Evolutionary conservation across 2,888 invertebrate species (phyloP), one percentile per base, ranked within the genome.

Genomic region (Lasius fuliginosus): DNA sequence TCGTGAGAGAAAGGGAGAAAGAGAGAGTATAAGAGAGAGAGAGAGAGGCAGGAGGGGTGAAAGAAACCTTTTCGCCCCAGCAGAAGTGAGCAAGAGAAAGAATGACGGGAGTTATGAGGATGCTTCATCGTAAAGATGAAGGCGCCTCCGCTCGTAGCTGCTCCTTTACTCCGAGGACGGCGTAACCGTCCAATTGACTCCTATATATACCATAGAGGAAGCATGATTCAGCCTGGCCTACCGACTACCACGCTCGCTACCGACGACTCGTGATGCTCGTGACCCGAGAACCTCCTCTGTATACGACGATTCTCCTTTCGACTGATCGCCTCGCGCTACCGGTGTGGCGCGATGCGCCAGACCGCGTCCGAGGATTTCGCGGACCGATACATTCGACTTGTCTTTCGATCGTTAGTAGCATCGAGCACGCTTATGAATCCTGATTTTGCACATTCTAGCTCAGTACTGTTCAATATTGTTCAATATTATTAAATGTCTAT

Each of bases 51-150:
- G 12, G 33, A 36, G 46, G 36, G 53, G 36, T 6, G n/a, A 56
- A 23, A 53, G 65, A 42, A 30, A 69, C 18, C 71, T 46, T 33
- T 58, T 23, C 33, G 23, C 42, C 46, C 71, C 67, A 56, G 62
- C 79, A 76, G 84, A 82, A 83, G 82, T 73, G 82, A 84, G 85
- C 79, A 84, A 85, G 84, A 46, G 67, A 79, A 85, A 85, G 83
- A 71, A 85, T 79, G 58, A 79, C 71, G 74, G 86, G 89, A 93
- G 90, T 92, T 92, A 92, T 92, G 92, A 92, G 90, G 87, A 89
- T 87, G 83, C 87, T 86, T 90, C 87, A 89, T 92, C 92, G 86
- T 92, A 92, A 92, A 92, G 92, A 91, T 90, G 88, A 90, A 89
- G 89, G 88, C 90, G 88, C 89, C 90, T 90, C 88, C 88, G 84